Base-by-base conservation (phyloP, 1,140 invertebrate species). In the Drosophila arawakana region DNA sequence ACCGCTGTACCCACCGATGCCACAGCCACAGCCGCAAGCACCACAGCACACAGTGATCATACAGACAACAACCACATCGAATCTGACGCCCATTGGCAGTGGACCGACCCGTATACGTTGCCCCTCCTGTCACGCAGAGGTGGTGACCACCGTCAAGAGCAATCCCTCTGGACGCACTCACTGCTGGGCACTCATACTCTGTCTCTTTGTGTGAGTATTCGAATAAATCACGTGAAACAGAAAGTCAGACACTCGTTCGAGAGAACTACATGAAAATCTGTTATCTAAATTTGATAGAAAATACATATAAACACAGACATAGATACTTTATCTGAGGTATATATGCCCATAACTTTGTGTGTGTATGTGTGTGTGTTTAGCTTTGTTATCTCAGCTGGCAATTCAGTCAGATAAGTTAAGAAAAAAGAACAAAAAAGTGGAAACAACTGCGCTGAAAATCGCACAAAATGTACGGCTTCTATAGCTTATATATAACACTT, bases 111-210 rank as follows among this genome's bases (percentile, higher is more conserved):
- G 75, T 8, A 76, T 94, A 46, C 91, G 73, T 0, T 95, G 95
- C 73, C 95, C 95, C 2, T 90, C 93, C 34, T 95, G 95, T 65
- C 93, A 93, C 2, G 91, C 92, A 1, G 88, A 93, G 9, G 93
- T 95, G 41, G 73, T 90, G 3, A 95, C 95, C 0, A 83, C 86
- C 15, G 91, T 95, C 2, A 93, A 94, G 66, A 93, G 92, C 13
- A 93, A 94, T 76, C 73, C 94, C 2, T 94, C 93, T 2, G 93
- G 93, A 1, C 94, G 94, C 76, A 95, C 95, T 0, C 95, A 95
- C 76, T 72, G 95, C 2, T 93, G 95, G 74, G 95, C 95, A 1
- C 73, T 95, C 13, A 43, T 95, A 2, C 78, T 95, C 1, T 95
- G 94, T 68, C 18, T 94, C 7, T 79, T 95, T 34, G 92, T 93